A percentile compares a stretch with the other conserved stretches of the same genome.
These are phyloP conservation scores for Ptiloglossa arizonensis DNA, from an alignment of 1,140 invertebrate genomes.

Conservation along the genomic window DNA sequence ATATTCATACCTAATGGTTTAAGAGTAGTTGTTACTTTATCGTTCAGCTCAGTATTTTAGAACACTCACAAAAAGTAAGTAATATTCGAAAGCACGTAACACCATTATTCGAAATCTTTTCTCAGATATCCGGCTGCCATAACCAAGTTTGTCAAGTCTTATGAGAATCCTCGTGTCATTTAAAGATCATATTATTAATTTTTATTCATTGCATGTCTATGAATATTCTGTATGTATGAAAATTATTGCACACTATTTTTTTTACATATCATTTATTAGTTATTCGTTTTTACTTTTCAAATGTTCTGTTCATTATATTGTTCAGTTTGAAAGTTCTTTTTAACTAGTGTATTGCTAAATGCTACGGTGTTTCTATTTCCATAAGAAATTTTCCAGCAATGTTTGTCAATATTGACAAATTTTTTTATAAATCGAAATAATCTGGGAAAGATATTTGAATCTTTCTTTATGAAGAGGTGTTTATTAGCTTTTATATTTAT, in stretches of 20 bases:
- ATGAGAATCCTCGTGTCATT: constrained; percentile 9
- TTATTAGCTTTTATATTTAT: too few relatives aligned
- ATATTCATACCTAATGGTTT: constrained; percentile 43
- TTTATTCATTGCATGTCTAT: neutral
- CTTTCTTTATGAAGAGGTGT: neutral
- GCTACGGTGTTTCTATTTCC: neutral
- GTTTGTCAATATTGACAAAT: neutral
- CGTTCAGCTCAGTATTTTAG: constrained; percentile 36
- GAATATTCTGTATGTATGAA: constrained; percentile 11
- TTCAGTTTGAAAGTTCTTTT: neutral
- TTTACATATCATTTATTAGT: neutral
- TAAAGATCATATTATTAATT: too few relatives aligned
- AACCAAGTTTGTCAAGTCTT: constrained; percentile 67
- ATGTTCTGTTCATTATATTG: neutral
- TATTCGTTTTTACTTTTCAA: neutral
- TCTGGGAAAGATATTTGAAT: neutral
- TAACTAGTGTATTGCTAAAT: neutral
- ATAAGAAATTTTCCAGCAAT: neutral
- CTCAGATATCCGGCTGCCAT: constrained; percentile 61
- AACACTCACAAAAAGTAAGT: constrained; percentile 30
- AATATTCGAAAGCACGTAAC: neutral
- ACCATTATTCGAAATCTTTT: neutral
- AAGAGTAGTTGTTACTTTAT: constrained; percentile 29
- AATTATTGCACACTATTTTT: neutral
- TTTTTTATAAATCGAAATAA: neutral